Evolutionary conservation across 2,113 vertebrate species (phyloP).

Genomic region (Takifugu flavidus): DNA sequence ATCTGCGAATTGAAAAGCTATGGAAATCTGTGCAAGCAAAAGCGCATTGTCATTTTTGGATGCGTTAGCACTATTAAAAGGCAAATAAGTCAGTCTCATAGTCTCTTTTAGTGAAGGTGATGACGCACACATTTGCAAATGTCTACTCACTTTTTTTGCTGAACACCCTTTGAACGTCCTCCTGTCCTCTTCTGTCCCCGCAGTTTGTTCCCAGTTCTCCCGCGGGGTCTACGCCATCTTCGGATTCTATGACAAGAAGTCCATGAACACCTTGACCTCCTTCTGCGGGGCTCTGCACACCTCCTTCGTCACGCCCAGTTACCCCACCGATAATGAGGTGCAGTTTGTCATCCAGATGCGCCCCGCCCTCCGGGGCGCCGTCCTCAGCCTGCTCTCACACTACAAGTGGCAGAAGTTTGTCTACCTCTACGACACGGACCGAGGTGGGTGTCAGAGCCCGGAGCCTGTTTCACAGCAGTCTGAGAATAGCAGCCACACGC

Average conservation of each 20-base stretch:
- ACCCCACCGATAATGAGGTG: conserved; percentile 95
- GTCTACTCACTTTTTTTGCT: conserved; percentile 10
- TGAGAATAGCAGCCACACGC: conserved; percentile 28
- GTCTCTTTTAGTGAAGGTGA: conserved; percentile 5
- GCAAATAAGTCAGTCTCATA: not conserved
- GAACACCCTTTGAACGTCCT: conserved; percentile 20
- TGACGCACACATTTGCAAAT: conserved; percentile 13
- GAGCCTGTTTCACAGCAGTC: conserved; percentile 31
- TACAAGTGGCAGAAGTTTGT: conserved; percentile 99
- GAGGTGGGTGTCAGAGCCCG: conserved; percentile 80
- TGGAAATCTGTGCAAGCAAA: no score
- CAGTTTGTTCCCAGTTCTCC: conserved; percentile 99
- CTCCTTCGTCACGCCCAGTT: conserved; percentile 96
- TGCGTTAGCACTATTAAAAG: not conserved
- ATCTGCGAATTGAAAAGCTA: no score
- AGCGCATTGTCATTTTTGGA: not conserved
- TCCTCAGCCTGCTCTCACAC: conserved; percentile 89
- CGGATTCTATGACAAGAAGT: conserved; percentile 99
- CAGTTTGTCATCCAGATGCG: conserved; percentile 99
- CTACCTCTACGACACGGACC: conserved; percentile 97
- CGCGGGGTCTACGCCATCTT: conserved; percentile 99
- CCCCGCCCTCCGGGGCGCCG: conserved; percentile 89
- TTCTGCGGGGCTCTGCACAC: conserved; percentile 98
- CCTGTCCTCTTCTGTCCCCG: conserved; percentile 23
- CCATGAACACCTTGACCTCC: conserved; percentile 98